phyloP scores from a whole-genome alignment of 1,140 invertebrate genomes.

The Zaprionus ghesquierei region DNA sequence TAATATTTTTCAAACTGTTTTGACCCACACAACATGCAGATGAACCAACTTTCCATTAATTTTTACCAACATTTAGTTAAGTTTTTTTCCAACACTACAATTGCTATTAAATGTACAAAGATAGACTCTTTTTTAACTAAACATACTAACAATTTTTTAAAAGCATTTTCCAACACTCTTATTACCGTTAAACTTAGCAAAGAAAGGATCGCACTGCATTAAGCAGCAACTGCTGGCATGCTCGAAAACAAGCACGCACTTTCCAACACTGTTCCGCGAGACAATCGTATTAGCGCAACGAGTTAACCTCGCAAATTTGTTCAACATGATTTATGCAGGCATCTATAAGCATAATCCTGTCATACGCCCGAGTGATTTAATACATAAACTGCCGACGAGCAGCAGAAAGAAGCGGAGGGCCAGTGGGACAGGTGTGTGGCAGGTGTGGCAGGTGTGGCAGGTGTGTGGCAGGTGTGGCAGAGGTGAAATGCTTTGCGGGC shows the following conservation, averaged over 20 bases:
- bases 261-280: neutral
- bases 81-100: neutral
- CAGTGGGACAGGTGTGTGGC: neutral
- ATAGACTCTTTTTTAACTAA: neutral
- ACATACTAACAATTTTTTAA: too few relatives aligned
- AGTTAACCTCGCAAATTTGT: constrained; percentile 37
- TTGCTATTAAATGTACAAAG: neutral
- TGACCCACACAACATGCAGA: too few relatives aligned
- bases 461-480: neutral
- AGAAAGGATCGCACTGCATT: too few relatives aligned
- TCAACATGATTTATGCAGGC: constrained; percentile 69
- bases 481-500: constrained; percentile 5
- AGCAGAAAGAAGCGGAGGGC: neutral
- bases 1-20: too few relatives aligned
- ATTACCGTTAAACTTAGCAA: too few relatives aligned
- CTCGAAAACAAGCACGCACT: neutral
- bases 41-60: neutral
- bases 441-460: neutral
- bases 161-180: too few relatives aligned
- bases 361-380: constrained; percentile 70
- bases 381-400: constrained; percentile 57
- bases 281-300: constrained; percentile 13
- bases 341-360: constrained; percentile 61
- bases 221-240: too few relatives aligned
- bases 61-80: neutral